Percentiles rank a stretch among this genome's conserved stretches.
phyloP scores from a whole-genome alignment of 2,888 invertebrate genomes.

The Eupithecia subfuscata region DNA sequence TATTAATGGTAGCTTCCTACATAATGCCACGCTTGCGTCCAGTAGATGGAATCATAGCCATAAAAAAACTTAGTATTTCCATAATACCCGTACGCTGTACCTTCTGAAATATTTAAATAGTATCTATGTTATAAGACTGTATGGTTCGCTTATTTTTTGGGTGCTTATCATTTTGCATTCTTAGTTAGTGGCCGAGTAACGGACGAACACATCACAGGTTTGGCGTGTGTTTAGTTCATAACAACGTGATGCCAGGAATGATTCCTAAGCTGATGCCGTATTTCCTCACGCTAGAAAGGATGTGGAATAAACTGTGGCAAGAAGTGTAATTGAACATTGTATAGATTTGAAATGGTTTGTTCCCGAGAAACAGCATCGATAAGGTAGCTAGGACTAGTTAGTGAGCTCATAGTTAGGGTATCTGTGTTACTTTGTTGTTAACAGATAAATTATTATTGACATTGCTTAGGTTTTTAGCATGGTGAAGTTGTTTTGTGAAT shows the following conservation, averaged over 20 bases:
- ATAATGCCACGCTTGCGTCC: constrained; percentile 71
- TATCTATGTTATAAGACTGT: constrained; percentile 57
- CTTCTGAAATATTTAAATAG: constrained; percentile 45
- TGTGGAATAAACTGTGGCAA: constrained; percentile 45
- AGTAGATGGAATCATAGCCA: constrained; percentile 49
- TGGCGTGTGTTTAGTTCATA: not conserved
- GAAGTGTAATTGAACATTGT: constrained; percentile 43
- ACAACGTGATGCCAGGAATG: not conserved
- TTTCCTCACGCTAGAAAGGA: constrained; percentile 16
- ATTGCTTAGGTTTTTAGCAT: constrained; percentile 60
- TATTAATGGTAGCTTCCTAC: constrained; percentile 57
- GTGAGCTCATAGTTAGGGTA: constrained; percentile 67
- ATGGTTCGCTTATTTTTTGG: constrained; percentile 52
- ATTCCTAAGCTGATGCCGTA: constrained; percentile 12
- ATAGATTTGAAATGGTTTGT: constrained; percentile 52
- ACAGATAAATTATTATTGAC: constrained; percentile 65
- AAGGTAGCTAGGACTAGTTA: constrained; percentile 75
- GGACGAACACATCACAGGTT: not conserved
- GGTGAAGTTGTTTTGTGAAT: constrained; percentile 44
- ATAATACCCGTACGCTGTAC: constrained; percentile 32
- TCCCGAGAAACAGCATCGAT: constrained; percentile 62
- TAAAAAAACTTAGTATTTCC: constrained; percentile 16
- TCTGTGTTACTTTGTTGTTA: constrained; percentile 65
- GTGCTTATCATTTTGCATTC: constrained; percentile 45
- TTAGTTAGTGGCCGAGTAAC: constrained; percentile 46